Conservation (phyloP, 2,888 invertebrate species). For the Drosophila peninsularis region DNA sequence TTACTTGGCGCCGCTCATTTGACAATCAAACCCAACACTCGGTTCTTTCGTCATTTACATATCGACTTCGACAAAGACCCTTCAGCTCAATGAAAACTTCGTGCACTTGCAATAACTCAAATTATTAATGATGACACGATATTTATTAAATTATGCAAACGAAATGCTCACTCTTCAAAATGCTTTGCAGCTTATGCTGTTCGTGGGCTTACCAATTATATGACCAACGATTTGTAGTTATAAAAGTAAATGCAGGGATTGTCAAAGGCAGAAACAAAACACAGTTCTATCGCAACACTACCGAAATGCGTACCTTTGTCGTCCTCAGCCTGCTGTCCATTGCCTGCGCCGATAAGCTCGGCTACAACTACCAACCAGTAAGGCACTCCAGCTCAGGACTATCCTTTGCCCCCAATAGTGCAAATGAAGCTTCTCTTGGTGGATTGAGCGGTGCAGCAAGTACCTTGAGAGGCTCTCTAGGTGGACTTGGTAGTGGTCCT, state of each 20-base stretch:
- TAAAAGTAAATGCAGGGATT: conserved; percentile 44
- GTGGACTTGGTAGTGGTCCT: too few relatives aligned
- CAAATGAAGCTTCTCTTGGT: too few relatives aligned
- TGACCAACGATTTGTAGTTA: conserved; percentile 49
- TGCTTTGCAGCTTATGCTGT: neutral
- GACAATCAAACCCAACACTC: conserved; percentile 41
- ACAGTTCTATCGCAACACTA: conserved; percentile 26
- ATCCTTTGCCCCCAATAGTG: conserved; percentile 21
- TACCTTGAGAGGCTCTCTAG: too few relatives aligned
- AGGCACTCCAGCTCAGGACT: conserved; percentile 57
- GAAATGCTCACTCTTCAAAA: too few relatives aligned
- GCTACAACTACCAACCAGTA: conserved; percentile 69
- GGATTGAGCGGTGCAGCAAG: too few relatives aligned
- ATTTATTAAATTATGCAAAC: conserved; percentile 44
- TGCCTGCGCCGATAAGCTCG: conserved; percentile 59
- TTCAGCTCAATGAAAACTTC: conserved; percentile 29
- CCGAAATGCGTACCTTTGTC: conserved; percentile 67
- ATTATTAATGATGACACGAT: neutral
- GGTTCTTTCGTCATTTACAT: conserved; percentile 57
- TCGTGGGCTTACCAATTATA: neutral
- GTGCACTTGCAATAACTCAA: neutral
- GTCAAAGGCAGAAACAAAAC: conserved; percentile 52
- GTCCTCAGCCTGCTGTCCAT: conserved; percentile 61
- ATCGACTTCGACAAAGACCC: conserved; percentile 12
- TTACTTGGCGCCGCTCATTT: conserved; percentile 76